phyloP scores from a whole-genome alignment of 2,113 vertebrate species.

The Spermophilus dauricus region DNA sequence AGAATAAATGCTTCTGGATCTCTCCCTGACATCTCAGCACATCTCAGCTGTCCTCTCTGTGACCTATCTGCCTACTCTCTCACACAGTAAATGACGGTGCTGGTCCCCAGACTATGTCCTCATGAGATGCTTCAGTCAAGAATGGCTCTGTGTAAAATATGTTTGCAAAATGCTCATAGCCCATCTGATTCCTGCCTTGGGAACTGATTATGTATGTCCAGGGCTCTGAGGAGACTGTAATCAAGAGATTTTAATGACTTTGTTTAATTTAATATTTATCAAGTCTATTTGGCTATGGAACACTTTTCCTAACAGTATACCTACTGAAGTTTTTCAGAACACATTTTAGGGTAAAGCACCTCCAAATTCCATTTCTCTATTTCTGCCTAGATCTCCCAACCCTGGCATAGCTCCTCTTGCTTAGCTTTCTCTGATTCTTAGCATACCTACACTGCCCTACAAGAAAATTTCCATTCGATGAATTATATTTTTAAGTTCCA shows the following conservation, averaged over 20 bases:
- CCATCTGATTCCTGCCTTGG: neutral
- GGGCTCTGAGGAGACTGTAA: neutral
- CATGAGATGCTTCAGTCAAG: neutral
- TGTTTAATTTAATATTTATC: conserved; percentile 28
- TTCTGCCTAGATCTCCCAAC: neutral
- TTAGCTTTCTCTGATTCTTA: neutral
- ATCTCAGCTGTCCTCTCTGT: neutral
- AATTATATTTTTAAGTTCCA: neutral
- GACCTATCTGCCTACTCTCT: neutral
- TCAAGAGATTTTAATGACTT: neutral
- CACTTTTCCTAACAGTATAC: neutral
- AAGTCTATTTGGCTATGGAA: neutral
- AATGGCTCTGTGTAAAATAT: neutral
- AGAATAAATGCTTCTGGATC: conserved; percentile 39
- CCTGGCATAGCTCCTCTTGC: neutral
- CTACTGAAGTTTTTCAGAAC: neutral
- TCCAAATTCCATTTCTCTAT: neutral
- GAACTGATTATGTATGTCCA: neutral
- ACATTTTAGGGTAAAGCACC: neutral
- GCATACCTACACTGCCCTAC: neutral
- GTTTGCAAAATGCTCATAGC: neutral
- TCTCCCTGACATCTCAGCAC: neutral
- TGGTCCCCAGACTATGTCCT: neutral
- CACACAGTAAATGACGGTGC: neutral
- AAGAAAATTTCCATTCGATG: neutral